Conservation (phyloP, 2,888 invertebrate genomes). For the Ophion costatus region DNA sequence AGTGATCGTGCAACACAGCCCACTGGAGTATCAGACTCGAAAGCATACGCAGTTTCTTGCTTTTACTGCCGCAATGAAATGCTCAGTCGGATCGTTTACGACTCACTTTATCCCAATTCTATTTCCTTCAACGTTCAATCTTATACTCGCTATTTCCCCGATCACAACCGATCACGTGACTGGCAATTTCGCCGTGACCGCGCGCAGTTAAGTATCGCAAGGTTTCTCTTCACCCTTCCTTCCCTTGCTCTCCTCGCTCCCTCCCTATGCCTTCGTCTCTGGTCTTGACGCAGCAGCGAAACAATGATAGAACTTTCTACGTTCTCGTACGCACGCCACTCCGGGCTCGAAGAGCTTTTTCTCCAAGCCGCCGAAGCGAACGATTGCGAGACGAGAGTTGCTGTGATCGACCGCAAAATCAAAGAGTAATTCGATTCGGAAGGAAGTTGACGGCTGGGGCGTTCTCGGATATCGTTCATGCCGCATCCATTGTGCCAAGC, state of each 20-base stretch:
- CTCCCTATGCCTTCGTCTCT: not conserved
- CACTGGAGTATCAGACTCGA: conserved; percentile 27
- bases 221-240: conserved; percentile 7
- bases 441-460: conserved; percentile 2
- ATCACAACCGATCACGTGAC: conserved; percentile 37
- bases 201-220: conserved; percentile 1
- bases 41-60: conserved; percentile 55
- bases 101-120: conserved; percentile 66
- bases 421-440: conserved; percentile 35
- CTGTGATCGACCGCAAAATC: not conserved
- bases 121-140: conserved; percentile 51
- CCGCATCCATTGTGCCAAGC: not conserved
- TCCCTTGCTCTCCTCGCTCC: not conserved
- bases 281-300: not conserved
- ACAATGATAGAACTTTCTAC: not conserved
- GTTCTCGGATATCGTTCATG: not conserved
- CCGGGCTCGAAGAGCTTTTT: not conserved
- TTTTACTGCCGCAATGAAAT: conserved; percentile 69
- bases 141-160: conserved; percentile 31
- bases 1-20: conserved; percentile 39
- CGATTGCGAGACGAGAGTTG: conserved; percentile 13
- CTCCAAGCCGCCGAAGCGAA: conserved; percentile 11
- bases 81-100: conserved; percentile 68
- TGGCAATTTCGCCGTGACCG: conserved; percentile 24
- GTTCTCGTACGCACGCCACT: conserved; percentile 14